These are phyloP conservation scores for Synergus japonicus DNA, from an alignment of 2,888 invertebrate genomes.

Conservation along the genomic window DNA sequence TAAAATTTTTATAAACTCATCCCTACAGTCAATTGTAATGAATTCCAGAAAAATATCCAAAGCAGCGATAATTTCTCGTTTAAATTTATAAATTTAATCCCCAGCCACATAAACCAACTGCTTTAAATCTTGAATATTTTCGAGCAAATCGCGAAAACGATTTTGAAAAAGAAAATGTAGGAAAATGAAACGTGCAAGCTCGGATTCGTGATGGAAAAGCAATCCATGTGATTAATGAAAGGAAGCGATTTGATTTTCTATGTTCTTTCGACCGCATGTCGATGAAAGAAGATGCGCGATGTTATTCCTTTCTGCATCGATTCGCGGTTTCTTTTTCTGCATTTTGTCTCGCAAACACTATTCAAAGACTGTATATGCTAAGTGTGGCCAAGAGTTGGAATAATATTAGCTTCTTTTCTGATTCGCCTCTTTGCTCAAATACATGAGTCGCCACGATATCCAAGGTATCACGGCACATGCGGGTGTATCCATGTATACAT, in stretches of 20 bases:
- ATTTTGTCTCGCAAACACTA: neutral
- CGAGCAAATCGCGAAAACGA: slow-evolving; percentile 4
- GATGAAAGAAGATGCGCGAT: slow-evolving; percentile 17
- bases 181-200: slow-evolving; percentile 15
- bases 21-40: too few species aligned
- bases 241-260: slow-evolving; percentile 18
- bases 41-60: too few species aligned
- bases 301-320: slow-evolving; percentile 2
- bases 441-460: slow-evolving; percentile 12
- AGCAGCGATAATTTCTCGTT: too few species aligned
- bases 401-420: slow-evolving; percentile 7
- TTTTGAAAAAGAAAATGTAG: neutral
- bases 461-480: slow-evolving; percentile 38
- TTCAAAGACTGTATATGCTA: neutral
- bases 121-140: slow-evolving; percentile 8
- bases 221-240: slow-evolving; percentile 23
- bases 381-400: slow-evolving; percentile 13
- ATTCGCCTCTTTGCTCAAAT: neutral
- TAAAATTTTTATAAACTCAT: neutral
- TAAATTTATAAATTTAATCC: too few species aligned
- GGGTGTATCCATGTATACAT: slow-evolving; percentile 37
- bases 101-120: too few species aligned
- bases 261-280: neutral
- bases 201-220: slow-evolving; percentile 18
- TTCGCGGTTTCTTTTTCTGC: neutral